Evolutionary conservation across 2,797 vertebrate species (phyloP), one percentile per base, ranked within the genome.

Genomic region (Spea hammondii): DNA sequence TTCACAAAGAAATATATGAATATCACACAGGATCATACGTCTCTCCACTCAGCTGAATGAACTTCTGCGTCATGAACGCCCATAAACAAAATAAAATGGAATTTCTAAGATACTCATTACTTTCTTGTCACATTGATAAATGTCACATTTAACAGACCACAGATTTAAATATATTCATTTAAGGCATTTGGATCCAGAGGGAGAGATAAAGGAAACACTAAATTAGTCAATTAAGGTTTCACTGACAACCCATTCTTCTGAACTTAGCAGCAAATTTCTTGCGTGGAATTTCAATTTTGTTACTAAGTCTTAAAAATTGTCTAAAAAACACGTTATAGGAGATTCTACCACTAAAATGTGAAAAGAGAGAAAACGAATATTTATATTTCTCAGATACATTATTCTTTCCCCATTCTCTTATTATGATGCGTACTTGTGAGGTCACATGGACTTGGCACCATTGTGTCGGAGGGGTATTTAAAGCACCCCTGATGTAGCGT

Each of bases 71-170:
- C 17, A 50, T 32, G 2, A 49, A 67, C 14, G 12, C 8, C 8
- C 14, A 74, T 49, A 74, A 17, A 49, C 59, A 62, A 59, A 13
- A 70, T 13, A 70, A 65, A 74, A 32, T 62, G 77, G 64, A 72
- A 77, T 77, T 81, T 72, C 59, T 68, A 68, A 77, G 77, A 72
- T 77, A 73, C 72, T 76, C 74, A 81, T 81, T 81, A 81, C 74
- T 73, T 64, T 5, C 70, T 13, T 81, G 79, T 81, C 74, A 81
- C 70, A 72, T 73, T 81, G 79, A 81, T 81, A 59, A 81, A 81
- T 77, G 74, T 44, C 13, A 55, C 67, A 62, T 81, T 81, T 77
- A 81, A 76, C 54, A 62, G 51, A 64, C 48, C 60, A 10, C 59
- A 46, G 72, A 55, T 51, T 68, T 62, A 72, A 77, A 81, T 66